Conservation (phyloP, 1,140 invertebrate species). For the Leptinotarsa lineolata region DNA sequence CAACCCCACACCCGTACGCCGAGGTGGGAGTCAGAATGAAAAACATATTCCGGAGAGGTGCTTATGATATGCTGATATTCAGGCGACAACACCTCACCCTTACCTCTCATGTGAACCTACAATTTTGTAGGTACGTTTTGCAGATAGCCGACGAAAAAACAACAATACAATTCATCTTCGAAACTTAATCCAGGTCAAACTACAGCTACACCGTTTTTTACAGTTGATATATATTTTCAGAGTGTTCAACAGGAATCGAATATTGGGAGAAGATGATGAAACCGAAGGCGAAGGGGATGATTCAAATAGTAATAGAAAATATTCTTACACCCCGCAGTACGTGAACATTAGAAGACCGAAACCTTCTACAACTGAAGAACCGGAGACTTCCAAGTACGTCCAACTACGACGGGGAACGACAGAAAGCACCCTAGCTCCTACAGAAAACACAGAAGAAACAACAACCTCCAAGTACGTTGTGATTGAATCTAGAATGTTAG, state of each 20-base stretch:
- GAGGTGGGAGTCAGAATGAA: too few relatives aligned
- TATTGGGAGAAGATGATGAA: constrained; percentile 49
- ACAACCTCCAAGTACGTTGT: constrained; percentile 22
- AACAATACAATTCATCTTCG: too few relatives aligned
- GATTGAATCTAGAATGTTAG: background rate
- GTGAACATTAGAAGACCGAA: constrained; percentile 68
- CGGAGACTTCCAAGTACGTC: constrained; percentile 41
- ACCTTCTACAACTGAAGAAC: constrained; percentile 58
- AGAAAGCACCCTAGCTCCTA: constrained; percentile 52
- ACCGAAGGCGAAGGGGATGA: constrained; percentile 42
- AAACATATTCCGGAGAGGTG: too few relatives aligned
- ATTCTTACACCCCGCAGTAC: constrained; percentile 62
- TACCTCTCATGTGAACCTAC: too few relatives aligned
- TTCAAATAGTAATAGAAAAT: constrained; percentile 48
- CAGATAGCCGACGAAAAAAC: too few relatives aligned
- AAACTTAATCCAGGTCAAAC: too few relatives aligned
- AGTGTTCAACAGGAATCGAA: constrained; percentile 41
- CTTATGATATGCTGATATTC: too few relatives aligned
- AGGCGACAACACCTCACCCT: too few relatives aligned
- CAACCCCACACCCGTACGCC: too few relatives aligned
- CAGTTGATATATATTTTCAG: constrained; percentile 14
- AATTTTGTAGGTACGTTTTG: too few relatives aligned
- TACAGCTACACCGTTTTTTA: too few relatives aligned
- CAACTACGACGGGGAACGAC: constrained; percentile 38
- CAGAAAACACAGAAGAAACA: constrained; percentile 32